Conservation (phyloP, 2,113 vertebrate genomes). For the Entelurus aequoreus region DNA sequence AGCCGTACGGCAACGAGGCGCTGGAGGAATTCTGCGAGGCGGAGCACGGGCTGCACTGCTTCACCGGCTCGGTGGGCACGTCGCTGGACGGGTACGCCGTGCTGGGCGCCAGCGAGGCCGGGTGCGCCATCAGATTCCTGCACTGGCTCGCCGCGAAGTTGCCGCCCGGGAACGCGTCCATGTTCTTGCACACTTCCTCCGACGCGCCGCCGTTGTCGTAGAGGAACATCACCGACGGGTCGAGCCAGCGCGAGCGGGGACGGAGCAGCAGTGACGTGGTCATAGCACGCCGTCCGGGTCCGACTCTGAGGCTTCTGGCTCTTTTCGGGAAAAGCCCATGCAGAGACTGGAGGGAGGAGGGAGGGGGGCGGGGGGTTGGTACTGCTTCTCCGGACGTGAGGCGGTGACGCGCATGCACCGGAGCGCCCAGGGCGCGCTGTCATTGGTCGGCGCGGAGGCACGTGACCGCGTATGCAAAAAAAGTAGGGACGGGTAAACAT, state of each 20-base stretch:
- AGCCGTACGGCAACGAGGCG: conserved; percentile 91
- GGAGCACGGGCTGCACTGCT: conserved; percentile 94
- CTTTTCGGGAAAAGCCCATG: conserved; percentile 88
- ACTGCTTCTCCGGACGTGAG: conserved; percentile 78
- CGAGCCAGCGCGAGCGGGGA: conserved; percentile 94
- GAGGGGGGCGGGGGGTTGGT: conserved; percentile 24
- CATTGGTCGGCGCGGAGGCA: conserved; percentile 79
- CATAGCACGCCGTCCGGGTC: conserved; percentile 94
- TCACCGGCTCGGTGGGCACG: conserved; percentile 83
- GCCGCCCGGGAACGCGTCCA: conserved; percentile 88
- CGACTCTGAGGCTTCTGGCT: conserved; percentile 90
- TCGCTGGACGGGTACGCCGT: conserved; percentile 79
- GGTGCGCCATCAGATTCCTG: conserved; percentile 94
- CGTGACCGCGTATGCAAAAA: conserved; percentile 79
- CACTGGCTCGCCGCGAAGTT: conserved; percentile 93
- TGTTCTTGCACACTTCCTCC: conserved; percentile 94
- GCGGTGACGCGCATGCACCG: conserved; percentile 77
- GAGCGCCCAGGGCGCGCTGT: conserved; percentile 69
- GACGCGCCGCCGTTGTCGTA: conserved; percentile 90
- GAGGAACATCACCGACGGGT: conserved; percentile 97
- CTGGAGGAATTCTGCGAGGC: conserved; percentile 89
- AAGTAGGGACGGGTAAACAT: conserved; percentile 84
- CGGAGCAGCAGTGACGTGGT: conserved; percentile 99
- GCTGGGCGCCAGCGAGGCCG: conserved; percentile 84
- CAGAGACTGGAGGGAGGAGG: conserved; percentile 86